Evolutionary conservation across 2,113 vertebrate genomes (phyloP), one percentile per base, ranked within the genome.

Genomic region (Natator depressus): DNA sequence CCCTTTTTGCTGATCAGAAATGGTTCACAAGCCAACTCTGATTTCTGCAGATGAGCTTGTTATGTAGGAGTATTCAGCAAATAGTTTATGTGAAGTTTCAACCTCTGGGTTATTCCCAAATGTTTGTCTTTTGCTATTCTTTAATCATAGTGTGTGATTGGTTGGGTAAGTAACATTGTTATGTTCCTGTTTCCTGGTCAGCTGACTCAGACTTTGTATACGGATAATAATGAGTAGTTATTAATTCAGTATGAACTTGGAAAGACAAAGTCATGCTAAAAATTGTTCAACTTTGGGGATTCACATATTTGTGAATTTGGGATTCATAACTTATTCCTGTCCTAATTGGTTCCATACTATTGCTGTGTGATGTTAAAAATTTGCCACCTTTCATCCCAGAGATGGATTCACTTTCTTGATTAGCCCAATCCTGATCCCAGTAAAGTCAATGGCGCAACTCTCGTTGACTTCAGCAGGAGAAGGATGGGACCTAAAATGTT

Each of bases 221-320:
- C 3, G 10, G 85, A 76, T 88, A 83, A 31, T 38, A 76, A 6
- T 1, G 25, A 0, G 22, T 57, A 42, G 25, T 49, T 57, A 31
- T 25, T 0, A 1, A 19, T 27, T 3, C 50, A 13, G 69, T 88
- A 25, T 0, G 0, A 91, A 22, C 13, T 1, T 0, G 13, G 59
- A 81, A 59, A 62, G 59, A 31, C 31, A 62, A 62, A 31, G 31
- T 62, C 22, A 27, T 62, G 5, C 5, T 62, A 62, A 62, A 31
- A 27, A 62, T 35, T 62, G 5, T 31, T 62, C 31, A 62, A 62
- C 59, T 62, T 62, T 35, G 31, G 29, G 9, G 29, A 31, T 62
- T 62, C 59, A 62, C 49, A 49, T 49, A 49, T 49, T 49, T 49
- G 49, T 49, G 49, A 49, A 49, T 49, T 49, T 49, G 49, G 49